Evolutionary conservation across 2,888 invertebrate genomes (phyloP).

Genomic region (Isoperla grammatica): DNA sequence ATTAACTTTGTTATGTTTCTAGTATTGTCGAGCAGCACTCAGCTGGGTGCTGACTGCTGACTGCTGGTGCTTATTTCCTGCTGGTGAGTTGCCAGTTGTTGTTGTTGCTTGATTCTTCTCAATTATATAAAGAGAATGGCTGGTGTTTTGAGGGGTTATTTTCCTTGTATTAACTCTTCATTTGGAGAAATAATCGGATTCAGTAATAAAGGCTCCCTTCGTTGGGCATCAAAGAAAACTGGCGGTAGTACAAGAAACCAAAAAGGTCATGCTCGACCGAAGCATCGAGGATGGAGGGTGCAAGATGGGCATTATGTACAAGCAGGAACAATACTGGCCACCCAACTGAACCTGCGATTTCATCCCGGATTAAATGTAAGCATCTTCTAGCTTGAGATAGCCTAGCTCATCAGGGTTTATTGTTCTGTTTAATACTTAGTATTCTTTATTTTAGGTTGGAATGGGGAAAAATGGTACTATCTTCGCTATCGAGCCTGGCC

Average conservation of each 20-base stretch:
- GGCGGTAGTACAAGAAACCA: slow-evolving; percentile 65
- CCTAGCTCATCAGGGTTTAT: too few species aligned
- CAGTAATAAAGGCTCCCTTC: not conserved
- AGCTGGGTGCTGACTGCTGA: too few species aligned
- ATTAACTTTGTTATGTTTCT: too few species aligned
- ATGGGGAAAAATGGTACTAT: slow-evolving; percentile 72
- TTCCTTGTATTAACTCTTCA: too few species aligned
- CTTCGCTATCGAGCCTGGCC: slow-evolving; percentile 73
- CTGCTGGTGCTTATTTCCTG: too few species aligned
- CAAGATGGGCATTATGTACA: slow-evolving; percentile 63
- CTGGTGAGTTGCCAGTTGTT: too few species aligned
- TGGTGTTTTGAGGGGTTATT: too few species aligned
- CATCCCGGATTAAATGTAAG: slow-evolving; percentile 75
- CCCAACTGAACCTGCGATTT: slow-evolving; percentile 63
- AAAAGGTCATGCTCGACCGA: slow-evolving; percentile 61
- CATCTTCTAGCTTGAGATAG: too few species aligned
- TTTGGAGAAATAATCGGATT: not conserved
- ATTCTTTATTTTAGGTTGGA: slow-evolving; percentile 61
- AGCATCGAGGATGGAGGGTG: slow-evolving; percentile 72
- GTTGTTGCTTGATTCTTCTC: too few species aligned
- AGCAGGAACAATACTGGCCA: slow-evolving; percentile 61
- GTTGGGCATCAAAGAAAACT: slow-evolving; percentile 55
- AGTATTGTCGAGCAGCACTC: too few species aligned
- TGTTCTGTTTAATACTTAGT: not conserved
- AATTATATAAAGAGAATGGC: too few species aligned